Conservation (phyloP, 2,797 vertebrate genomes). For the Scleropages formosus region DNA sequence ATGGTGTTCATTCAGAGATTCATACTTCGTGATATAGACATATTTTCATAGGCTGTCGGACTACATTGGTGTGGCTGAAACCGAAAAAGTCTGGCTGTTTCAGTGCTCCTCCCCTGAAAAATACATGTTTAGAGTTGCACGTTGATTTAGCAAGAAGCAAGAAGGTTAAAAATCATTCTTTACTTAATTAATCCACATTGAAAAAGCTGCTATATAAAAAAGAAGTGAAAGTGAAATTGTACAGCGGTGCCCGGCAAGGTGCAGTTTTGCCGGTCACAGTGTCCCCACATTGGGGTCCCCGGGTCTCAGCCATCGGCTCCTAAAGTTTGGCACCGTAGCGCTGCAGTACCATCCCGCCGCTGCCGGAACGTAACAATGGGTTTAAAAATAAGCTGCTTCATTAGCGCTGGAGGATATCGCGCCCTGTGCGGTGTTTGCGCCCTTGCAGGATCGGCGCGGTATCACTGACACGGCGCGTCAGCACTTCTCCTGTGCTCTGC, state of each 20-base stretch:
- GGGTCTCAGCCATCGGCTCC: background rate
- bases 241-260: background rate
- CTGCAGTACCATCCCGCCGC: conserved; percentile 64
- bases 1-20: too few species aligned
- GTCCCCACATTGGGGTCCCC: conserved; percentile 30
- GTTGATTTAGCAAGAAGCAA: background rate
- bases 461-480: conserved; percentile 70
- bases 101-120: background rate
- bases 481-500: conserved; percentile 71
- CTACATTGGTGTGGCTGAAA: too few species aligned
- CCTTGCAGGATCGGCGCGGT: conserved; percentile 69
- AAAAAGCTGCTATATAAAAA: background rate
- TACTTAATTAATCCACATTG: background rate
- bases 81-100: background rate
- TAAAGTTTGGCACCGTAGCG: conserved; percentile 57
- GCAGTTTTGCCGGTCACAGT: background rate
- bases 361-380: conserved; percentile 72
- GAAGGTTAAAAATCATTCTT: too few species aligned
- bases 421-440: conserved; percentile 64
- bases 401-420: conserved; percentile 72
- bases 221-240: conserved; percentile 3
- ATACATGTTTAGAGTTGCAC: background rate
- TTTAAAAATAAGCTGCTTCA: conserved; percentile 77
- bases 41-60: too few species aligned
- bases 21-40: too few species aligned